Evolutionary conservation across 1,140 invertebrate genomes (phyloP).

Genomic region (Neodiprion fabricii): DNA sequence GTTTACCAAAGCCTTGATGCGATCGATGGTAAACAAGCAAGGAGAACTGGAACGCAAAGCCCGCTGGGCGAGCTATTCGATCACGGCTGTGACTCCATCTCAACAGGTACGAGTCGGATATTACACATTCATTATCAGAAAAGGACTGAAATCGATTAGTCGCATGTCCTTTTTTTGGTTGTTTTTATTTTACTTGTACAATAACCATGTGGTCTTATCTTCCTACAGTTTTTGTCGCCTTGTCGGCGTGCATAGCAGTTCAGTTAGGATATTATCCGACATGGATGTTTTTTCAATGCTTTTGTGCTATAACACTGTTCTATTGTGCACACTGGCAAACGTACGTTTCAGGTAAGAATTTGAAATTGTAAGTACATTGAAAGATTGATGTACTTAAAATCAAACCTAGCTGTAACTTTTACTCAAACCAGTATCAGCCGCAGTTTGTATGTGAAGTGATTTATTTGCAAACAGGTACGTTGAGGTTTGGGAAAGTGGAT

Average conservation of each 20-base stretch:
- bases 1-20: slow-evolving; percentile 99
- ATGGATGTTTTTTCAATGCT: slow-evolving; percentile 95
- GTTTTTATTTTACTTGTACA: slow-evolving; percentile 26
- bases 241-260: slow-evolving; percentile 91
- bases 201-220: slow-evolving; percentile 38
- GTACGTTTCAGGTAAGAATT: slow-evolving; percentile 85
- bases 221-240: slow-evolving; percentile 86
- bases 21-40: slow-evolving; percentile 99
- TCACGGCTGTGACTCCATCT: slow-evolving; percentile 98
- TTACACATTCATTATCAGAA: background rate
- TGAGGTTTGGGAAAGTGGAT: slow-evolving; percentile 95
- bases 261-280: slow-evolving; percentile 89
- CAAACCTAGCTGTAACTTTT: slow-evolving; percentile 8
- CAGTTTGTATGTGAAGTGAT: background rate
- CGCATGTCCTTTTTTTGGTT: background rate
- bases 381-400: slow-evolving; percentile 10
- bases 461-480: slow-evolving; percentile 66
- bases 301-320: slow-evolving; percentile 92
- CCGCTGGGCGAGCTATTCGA: slow-evolving; percentile 99
- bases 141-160: slow-evolving; percentile 12
- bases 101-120: slow-evolving; percentile 67
- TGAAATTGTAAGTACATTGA: slow-evolving; percentile 14
- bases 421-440: background rate
- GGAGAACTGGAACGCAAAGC: slow-evolving; percentile 89
- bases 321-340: slow-evolving; percentile 99